phyloP scores from a whole-genome alignment of 2,113 vertebrate species.

The Cromileptes altivelis region DNA sequence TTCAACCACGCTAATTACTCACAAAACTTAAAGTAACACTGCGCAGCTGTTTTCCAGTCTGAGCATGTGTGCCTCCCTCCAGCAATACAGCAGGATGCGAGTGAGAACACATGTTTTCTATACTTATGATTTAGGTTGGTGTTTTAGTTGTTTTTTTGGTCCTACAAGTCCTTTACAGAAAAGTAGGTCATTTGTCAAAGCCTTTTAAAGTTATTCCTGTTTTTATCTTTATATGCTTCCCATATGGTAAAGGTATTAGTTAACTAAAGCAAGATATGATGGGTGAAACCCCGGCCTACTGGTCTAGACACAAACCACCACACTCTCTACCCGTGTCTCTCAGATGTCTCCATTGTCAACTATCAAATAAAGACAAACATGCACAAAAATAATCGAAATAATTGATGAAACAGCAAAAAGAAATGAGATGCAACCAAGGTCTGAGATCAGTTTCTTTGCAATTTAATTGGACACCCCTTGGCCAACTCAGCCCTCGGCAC shows the following conservation, averaged over 20 bases:
- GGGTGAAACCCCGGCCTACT: not conserved
- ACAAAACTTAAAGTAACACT: constrained; percentile 40
- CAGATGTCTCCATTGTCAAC: no score
- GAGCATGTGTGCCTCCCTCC: constrained; percentile 42
- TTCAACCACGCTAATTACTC: constrained; percentile 47
- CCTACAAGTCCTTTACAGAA: not conserved
- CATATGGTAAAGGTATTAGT: not conserved
- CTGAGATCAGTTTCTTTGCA: no score
- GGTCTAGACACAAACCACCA: not conserved
- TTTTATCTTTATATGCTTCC: not conserved
- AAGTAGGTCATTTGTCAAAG: constrained; percentile 6
- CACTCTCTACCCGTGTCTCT: not conserved
- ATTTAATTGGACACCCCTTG: no score
- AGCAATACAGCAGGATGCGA: constrained; percentile 17
- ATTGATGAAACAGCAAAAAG: no score
- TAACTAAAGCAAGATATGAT: not conserved
- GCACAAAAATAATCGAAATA: no score
- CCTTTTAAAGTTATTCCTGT: not conserved
- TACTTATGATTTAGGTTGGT: not conserved
- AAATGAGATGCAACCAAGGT: no score
- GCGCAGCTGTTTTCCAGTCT: constrained; percentile 60
- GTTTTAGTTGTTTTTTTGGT: constrained; percentile 19
- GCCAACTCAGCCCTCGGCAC: no score
- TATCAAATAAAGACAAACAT: not conserved
- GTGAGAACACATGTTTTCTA: constrained; percentile 25